A percentile compares a stretch with the other conserved stretches of the same genome.
Evolutionary conservation across 2,888 invertebrate genomes (phyloP).

Genomic region (Ophion slaviceki): DNA sequence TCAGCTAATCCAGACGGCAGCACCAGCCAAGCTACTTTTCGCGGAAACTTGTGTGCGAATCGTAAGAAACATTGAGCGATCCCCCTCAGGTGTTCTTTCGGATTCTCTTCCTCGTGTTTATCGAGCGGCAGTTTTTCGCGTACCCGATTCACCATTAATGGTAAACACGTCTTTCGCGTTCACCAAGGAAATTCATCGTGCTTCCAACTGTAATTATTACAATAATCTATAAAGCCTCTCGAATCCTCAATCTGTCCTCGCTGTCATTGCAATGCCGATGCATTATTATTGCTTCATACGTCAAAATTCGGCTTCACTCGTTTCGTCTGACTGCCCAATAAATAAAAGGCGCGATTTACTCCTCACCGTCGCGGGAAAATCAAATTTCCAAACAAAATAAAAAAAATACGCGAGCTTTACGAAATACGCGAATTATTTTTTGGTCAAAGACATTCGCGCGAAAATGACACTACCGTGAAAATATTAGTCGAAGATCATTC

Average conservation of each 20-base stretch:
- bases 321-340: background rate
- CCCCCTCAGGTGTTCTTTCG: background rate
- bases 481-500: background rate
- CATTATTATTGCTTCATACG: slow-evolving; percentile 13
- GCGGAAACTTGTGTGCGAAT: slow-evolving; percentile 1
- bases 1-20: background rate
- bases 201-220: slow-evolving; percentile 52
- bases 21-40: slow-evolving; percentile 4
- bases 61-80: slow-evolving; percentile 17
- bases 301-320: slow-evolving; percentile 2
- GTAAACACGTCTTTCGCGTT: slow-evolving; percentile 16
- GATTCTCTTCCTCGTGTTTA: slow-evolving; percentile 33
- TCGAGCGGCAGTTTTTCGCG: slow-evolving; percentile 46
- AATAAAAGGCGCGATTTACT: background rate
- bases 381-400: background rate
- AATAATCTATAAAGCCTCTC: slow-evolving; percentile 24
- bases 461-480: background rate
- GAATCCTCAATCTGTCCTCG: background rate
- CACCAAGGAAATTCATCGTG: slow-evolving; percentile 29
- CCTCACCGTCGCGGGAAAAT: slow-evolving; percentile 15
- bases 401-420: background rate
- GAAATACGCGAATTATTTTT: background rate
- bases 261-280: slow-evolving; percentile 7
- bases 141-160: slow-evolving; percentile 28
- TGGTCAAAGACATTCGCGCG: too few species aligned